Percentiles rank a stretch among this genome's conserved stretches.
Evolutionary conservation across 2,797 vertebrate genomes (phyloP).

Genomic region (Eutrigla gurnardus): DNA sequence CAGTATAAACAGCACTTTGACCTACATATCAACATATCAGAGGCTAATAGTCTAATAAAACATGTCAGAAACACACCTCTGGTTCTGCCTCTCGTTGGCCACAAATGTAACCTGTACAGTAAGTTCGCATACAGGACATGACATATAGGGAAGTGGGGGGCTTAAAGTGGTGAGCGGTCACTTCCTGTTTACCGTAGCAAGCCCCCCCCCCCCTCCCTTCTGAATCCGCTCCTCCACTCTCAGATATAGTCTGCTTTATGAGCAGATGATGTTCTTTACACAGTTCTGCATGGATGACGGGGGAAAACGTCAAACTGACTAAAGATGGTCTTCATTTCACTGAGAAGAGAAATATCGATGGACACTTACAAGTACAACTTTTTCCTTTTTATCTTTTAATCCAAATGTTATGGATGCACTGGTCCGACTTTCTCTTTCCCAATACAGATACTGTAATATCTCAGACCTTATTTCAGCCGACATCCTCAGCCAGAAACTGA

Average conservation of each 20-base stretch:
- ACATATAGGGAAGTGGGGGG: constrained; percentile 54
- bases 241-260: constrained; percentile 2
- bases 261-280: neutral
- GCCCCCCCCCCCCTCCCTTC: constrained; percentile 19
- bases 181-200: constrained; percentile 74
- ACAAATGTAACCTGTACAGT: constrained; percentile 29
- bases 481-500: neutral
- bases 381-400: too few relatives aligned
- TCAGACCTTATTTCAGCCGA: neutral
- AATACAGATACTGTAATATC: too few relatives aligned
- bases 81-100: neutral
- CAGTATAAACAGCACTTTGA: constrained; percentile 47
- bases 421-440: neutral
- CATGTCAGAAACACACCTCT: constrained; percentile 27
- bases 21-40: constrained; percentile 52
- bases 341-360: too few relatives aligned
- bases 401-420: neutral
- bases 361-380: too few relatives aligned
- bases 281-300: neutral
- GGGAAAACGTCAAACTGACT: neutral
- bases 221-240: constrained; percentile 5
- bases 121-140: constrained; percentile 51
- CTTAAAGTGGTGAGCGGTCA: constrained; percentile 55
- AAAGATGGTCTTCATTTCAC: neutral
- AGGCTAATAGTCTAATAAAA: constrained; percentile 31